Conservation (phyloP, 2,113 vertebrate genomes). For the Dromas ardeola region DNA sequence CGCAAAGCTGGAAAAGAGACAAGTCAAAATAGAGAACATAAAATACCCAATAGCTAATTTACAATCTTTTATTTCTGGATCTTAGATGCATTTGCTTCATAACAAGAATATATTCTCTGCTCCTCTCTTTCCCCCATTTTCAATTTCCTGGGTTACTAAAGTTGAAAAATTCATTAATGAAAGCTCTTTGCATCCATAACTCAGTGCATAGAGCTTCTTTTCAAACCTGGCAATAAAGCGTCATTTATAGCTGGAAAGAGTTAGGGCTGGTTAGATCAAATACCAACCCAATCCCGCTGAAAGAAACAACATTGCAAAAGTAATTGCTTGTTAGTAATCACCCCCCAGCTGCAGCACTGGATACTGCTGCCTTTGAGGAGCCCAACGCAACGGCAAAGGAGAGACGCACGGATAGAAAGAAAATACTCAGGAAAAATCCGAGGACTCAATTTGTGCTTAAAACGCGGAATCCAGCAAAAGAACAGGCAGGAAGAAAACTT, state of each 20-base stretch:
- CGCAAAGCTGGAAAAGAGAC: neutral
- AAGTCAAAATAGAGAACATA: neutral
- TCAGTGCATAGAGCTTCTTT: neutral
- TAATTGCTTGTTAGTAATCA: neutral
- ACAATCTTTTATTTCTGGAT: neutral
- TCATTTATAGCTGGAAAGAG: neutral
- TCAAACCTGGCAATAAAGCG: neutral
- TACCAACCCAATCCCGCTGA: neutral
- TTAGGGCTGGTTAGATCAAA: neutral
- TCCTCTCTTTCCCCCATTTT: neutral
- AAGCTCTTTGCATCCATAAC: slow-evolving; percentile 15
- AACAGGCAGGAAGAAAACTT: neutral
- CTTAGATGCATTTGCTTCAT: neutral
- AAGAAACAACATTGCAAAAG: neutral
- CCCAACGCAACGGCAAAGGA: neutral
- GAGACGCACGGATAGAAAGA: neutral
- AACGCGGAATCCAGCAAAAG: neutral
- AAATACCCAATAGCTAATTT: neutral
- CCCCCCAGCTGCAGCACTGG: neutral
- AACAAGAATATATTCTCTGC: neutral
- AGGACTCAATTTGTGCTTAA: neutral
- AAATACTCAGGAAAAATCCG: neutral
- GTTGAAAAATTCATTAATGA: neutral
- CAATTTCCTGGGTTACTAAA: neutral
- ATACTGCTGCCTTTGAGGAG: neutral